Evolutionary conservation across 1,140 invertebrate species (phyloP).

Genomic region (Procambarus virginalis): DNA sequence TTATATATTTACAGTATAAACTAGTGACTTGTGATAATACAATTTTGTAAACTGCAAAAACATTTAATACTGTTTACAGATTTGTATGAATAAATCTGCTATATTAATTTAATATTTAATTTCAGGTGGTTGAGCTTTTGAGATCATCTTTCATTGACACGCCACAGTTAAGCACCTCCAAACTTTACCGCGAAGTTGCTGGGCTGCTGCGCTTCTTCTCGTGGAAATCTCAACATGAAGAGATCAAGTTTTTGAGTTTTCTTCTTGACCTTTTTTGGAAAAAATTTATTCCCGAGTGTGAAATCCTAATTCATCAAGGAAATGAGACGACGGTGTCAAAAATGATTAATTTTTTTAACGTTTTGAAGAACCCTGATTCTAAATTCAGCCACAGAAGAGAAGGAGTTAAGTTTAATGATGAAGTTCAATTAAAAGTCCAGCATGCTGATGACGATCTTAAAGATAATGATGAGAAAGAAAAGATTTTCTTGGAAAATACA

Average conservation of each 20-base stretch:
- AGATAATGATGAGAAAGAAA: not conserved
- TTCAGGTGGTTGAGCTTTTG: slow-evolving; percentile 67
- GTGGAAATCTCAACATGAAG: slow-evolving; percentile 14
- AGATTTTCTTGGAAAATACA: slow-evolving; percentile 6
- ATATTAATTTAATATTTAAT: not conserved
- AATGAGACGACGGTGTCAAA: not conserved
- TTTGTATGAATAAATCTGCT: too few relatives aligned
- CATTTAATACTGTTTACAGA: too few relatives aligned
- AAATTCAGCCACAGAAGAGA: slow-evolving; percentile 26
- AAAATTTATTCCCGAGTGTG: slow-evolving; percentile 35
- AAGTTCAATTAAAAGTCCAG: not conserved
- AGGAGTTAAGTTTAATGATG: slow-evolving; percentile 42
- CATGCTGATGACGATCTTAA: not conserved
- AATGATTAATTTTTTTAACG: slow-evolving; percentile 17
- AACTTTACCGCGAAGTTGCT: slow-evolving; percentile 46
- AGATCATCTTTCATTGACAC: slow-evolving; percentile 26
- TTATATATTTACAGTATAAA: too few relatives aligned
- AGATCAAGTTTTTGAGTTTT: not conserved
- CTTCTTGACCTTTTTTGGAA: slow-evolving; percentile 29
- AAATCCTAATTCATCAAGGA: not conserved
- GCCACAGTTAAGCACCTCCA: slow-evolving; percentile 30
- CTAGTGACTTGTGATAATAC: too few relatives aligned
- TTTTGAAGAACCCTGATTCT: slow-evolving; percentile 25
- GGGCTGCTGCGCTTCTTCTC: slow-evolving; percentile 39
- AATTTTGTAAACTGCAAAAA: too few relatives aligned